Evolutionary conservation across 2,888 invertebrate genomes (phyloP), one percentile per base, ranked within the genome.

Genomic region (Andrena haemorrhoa): DNA sequence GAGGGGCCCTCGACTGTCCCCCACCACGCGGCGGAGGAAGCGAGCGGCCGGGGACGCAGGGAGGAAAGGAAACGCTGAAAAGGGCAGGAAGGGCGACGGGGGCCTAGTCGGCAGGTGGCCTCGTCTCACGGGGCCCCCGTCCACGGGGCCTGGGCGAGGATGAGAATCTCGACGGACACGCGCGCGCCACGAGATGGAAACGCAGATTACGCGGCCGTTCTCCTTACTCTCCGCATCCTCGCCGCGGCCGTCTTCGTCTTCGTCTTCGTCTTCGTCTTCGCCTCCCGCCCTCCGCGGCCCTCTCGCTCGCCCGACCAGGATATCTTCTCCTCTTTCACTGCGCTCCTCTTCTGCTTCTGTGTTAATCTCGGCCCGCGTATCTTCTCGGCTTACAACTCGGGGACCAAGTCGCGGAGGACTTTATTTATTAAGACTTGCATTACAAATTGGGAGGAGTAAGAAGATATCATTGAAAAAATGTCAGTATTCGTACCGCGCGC

Each of bases 121-220:
- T 87, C 90, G 91, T 89, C 92, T 91, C 88, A 89, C 88, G 88
- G 82, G 89, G 85, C 76, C 84, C 85, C 83, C 83, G 68, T 87
- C 85, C 82, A 70, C 41, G 78, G 75, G 75, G 68, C 79, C 61
- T 41, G 41, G 75, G 85, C 88, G 86, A 79, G 91, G 91, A 92
- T 91, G 92, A 90, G 92, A 92, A 91, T 92, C 92, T 90, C 91
- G 90, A 90, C 89, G 91, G 92, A 92, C 93, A 92, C 92, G 93
- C 93, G 93, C 92, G 91, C 93, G 93, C 92, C 92, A 91, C 91
- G 90, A 92, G 92, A 93, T 92, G 91, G 92, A 92, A 92, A 92
- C 90, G 90, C 87, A 93, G 93, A 93, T 92, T 90, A 89, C 88
- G 83, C 79, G 87, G 82, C 85, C 84, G 82, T 83, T 80, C 88